Base-by-base conservation (phyloP, 2,888 invertebrate genomes). In the Notodonta dromedarius region DNA sequence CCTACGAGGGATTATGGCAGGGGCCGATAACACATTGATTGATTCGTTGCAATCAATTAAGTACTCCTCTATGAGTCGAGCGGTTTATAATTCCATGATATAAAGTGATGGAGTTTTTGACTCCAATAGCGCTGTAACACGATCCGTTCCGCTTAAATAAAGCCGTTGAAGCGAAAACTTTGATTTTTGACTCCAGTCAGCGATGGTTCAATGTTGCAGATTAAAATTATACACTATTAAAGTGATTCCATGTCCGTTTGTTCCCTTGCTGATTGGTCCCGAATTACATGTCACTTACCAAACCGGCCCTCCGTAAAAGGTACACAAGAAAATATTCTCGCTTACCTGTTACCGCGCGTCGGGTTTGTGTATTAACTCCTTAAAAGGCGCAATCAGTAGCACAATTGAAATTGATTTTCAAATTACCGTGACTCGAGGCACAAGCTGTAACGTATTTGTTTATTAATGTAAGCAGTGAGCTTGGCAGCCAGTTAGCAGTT, bases 41-140 rank as follows among this genome's bases (percentile, higher is more conserved):
- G 86, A 82, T 88, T 87, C 83, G 78, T 80, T 84, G 89, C 88
- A 89, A 89, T 90, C 89, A 89, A 90, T 91, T 90, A n/a, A n/a
- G n/a, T n/a, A 87, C 80, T 73, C 69, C 67, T 80, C 82, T 81
- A 80, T 79, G 80, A 80, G 81, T 85, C 85, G 86, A 87, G 87
- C 83, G 88, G 87, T 84, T 80, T 86, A 87, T 85, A 85, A 88
- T 85, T 83, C 83, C n/a, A 78, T 78, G 71, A 76, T 77, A 76
- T 79, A 77, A 73, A 82, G 80, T 77, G 78, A 76, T 71, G 71
- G 68, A 69, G 70, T 69, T 76, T 85, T 84, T 73, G 81, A 79
- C 73, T 77, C 73, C 84, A 86, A 87, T 86, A 86, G 86, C 80
- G 84, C 24, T 24, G 88, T 88, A 89, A 86, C 81, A 81, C 82